These are phyloP conservation scores for Serinus canaria DNA, from an alignment of 2,113 vertebrate species.

Conservation along the genomic window DNA sequence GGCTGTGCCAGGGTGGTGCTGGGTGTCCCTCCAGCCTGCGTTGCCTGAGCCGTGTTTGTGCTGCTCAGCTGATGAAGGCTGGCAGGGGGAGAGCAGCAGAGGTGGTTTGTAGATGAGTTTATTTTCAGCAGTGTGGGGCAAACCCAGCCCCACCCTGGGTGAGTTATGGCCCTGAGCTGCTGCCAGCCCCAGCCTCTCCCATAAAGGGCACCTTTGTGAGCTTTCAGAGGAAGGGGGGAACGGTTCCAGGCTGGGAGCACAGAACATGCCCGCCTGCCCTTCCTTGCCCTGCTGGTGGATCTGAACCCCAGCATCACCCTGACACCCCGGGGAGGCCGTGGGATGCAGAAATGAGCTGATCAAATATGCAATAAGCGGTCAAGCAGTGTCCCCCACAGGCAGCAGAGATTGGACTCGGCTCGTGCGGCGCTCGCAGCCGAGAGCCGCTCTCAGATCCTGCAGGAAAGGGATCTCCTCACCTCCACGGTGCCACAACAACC, in stretches of 20 bases:
- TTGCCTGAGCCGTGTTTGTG: rapidly evolving
- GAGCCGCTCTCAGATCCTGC: not conserved
- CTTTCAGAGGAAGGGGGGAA: not conserved
- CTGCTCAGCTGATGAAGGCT: not conserved
- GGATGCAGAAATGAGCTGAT: slow-evolving; percentile 43
- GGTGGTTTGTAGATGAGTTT: not conserved
- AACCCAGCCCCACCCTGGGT: not conserved
- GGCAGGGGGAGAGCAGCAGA: not conserved
- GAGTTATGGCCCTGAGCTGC: not conserved
- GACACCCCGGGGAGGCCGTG: not conserved
- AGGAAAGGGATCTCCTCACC: not conserved
- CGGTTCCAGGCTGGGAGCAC: not conserved
- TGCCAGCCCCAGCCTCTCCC: not conserved
- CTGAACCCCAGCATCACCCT: not conserved
- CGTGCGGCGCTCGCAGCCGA: not conserved
- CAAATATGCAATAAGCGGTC: slow-evolving; percentile 59
- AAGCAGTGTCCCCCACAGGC: slow-evolving; percentile 71
- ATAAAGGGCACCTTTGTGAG: not conserved
- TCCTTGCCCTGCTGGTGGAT: not conserved
- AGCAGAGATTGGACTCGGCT: not conserved
- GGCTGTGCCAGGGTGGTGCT: rapidly evolving
- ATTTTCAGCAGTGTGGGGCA: not conserved
- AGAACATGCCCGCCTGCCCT: not conserved
- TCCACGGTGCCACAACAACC: not conserved
- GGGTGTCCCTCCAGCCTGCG: rapidly evolving